Evolutionary conservation across 2,797 vertebrate species (phyloP).

Genomic region (Hapalemur alaotrensis): DNA sequence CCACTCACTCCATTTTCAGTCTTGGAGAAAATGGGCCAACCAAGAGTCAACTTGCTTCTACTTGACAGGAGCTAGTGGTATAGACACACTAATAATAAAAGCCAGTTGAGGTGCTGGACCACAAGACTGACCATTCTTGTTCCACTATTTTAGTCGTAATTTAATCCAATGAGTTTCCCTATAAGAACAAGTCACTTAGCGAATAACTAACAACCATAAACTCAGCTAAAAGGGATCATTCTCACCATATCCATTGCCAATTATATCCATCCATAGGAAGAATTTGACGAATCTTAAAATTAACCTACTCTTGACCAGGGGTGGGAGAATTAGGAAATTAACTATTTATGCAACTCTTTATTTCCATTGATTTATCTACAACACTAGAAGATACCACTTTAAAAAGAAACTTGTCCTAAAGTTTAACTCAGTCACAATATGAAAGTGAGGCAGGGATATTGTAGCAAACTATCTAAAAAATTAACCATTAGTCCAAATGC

Average conservation of each 20-base stretch:
- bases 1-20: neutral
- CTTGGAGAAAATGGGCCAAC: neutral
- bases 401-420: neutral
- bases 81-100: neutral
- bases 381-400: neutral
- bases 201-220: neutral
- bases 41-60: neutral
- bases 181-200: neutral
- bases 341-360: neutral
- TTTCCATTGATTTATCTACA: neutral
- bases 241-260: neutral
- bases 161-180: neutral
- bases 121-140: neutral
- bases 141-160: neutral
- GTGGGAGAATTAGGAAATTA: neutral
- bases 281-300: neutral
- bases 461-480: neutral
- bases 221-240: neutral
- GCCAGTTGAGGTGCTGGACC: neutral
- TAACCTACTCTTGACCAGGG: neutral
- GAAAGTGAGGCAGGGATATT: neutral
- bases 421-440: neutral
- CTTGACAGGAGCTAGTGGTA: neutral
- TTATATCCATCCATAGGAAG: neutral
- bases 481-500: neutral